Evolutionary conservation across 2,888 invertebrate genomes (phyloP).

Genomic region (Morinoia aosen): DNA sequence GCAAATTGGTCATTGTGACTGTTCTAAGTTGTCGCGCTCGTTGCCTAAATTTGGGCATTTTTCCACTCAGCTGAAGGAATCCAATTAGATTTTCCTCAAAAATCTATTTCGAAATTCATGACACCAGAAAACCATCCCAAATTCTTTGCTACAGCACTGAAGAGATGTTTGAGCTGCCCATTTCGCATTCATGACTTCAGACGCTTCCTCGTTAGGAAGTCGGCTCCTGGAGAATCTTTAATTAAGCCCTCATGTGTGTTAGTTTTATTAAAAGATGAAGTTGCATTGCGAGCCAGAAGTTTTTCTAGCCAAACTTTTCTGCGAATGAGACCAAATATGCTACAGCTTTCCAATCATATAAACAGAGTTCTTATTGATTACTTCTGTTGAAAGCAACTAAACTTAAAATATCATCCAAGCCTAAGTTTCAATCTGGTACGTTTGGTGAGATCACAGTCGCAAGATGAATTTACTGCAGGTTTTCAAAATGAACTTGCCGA

Average conservation of each 20-base stretch:
- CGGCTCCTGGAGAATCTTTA: not conserved
- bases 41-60: not conserved
- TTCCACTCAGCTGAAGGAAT: not conserved
- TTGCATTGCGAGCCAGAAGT: not conserved
- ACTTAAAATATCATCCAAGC: too few species aligned
- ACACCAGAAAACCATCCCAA: not conserved
- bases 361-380: not conserved
- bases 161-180: conserved; percentile 39
- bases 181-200: conserved; percentile 42
- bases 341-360: not conserved
- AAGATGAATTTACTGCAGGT: too few species aligned
- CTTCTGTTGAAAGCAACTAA: too few species aligned
- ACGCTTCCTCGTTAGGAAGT: not conserved
- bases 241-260: not conserved
- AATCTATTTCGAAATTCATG: not conserved
- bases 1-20: not conserved
- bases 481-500: too few species aligned
- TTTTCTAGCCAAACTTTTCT: not conserved
- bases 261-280: not conserved
- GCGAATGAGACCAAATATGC: not conserved
- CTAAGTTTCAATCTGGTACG: too few species aligned
- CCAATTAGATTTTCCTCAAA: not conserved
- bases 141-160: not conserved
- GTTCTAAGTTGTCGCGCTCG: not conserved
- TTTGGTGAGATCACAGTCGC: too few species aligned